Base-by-base conservation (phyloP, 2,888 invertebrate genomes). In the Eupithecia pulchellata region DNA sequence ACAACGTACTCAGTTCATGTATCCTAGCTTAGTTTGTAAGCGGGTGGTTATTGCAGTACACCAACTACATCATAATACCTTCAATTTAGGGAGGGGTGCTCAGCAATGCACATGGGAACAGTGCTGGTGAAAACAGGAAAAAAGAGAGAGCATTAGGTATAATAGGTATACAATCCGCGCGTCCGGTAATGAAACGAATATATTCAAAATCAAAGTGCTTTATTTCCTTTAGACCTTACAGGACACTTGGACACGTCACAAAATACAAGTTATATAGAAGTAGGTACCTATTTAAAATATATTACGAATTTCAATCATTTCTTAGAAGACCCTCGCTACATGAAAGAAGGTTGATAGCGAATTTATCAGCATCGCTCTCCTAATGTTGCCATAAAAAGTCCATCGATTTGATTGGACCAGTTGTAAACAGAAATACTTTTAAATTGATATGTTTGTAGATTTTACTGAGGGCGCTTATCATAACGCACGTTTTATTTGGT, bases 351-450 rank as follows among this genome's bases (percentile, higher is more conserved):
- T 47, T 34, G 42, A 64, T 34, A 36, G 58, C 63, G 30, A 32
- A 70, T 63, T 32, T 57, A 69, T 62, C 34, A 55, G 36, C 55
- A 17, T 61, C 39, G 63, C 36, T 62, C 36, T 64, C 64, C 60
- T 66, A 61, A 71, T 71, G 67, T 30, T 25, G 30, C n/a, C 47
- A 64, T 71, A 64, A 71, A 61, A 71, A 63, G 9, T 64, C 34
- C 25, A 69, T 60, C 61, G 34, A 20, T 52, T 29, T 64, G 30
- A 60, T 67, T 66, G 57, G 57, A 69, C n/a, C 30, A 32, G 58
- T 65, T 60, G 60, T 69, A 52, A 69, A 64, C 20, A 34, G 32
- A 61, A 61, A 61, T 60, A 60, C 27, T 60, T 60, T 30, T 32
- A 60, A 60, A 60, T n/a, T n/a, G 3, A 60, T 32, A 60, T 60